phyloP scores from a whole-genome alignment of 2,113 vertebrate species.

The Mellivora capensis region DNA sequence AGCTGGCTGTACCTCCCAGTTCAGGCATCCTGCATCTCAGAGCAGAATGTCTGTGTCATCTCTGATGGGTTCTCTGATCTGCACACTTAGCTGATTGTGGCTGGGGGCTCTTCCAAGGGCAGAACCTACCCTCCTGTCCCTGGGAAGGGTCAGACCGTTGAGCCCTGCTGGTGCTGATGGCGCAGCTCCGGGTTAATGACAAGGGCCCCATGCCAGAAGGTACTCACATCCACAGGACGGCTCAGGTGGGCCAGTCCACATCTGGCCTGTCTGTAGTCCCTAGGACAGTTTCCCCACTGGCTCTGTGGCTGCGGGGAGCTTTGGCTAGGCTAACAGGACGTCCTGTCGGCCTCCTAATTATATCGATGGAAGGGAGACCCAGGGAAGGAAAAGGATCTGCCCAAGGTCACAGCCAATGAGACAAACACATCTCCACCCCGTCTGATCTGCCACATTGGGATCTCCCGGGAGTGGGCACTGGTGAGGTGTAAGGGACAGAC shows the following conservation, averaged over 20 bases:
- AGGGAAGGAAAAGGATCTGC: background rate
- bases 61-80: background rate
- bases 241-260: background rate
- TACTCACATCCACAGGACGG: background rate
- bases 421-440: background rate
- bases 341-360: background rate
- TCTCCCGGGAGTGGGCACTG: background rate
- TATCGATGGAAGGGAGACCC: background rate
- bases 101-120: background rate
- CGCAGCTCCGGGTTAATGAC: background rate
- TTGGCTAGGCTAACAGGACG: background rate
- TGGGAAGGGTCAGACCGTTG: background rate
- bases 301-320: background rate
- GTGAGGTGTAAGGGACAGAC: background rate
- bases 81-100: background rate
- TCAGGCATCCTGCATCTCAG: background rate
- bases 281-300: background rate
- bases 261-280: background rate
- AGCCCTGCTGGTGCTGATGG: background rate
- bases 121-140: fast-evolving
- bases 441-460: fast-evolving
- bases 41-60: fast-evolving
- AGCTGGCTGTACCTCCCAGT: background rate
- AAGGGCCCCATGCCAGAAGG: background rate
- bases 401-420: background rate